These are phyloP conservation scores for Hedychridium roseum DNA, from an alignment of 2,888 invertebrate genomes.

Conservation along the genomic window DNA sequence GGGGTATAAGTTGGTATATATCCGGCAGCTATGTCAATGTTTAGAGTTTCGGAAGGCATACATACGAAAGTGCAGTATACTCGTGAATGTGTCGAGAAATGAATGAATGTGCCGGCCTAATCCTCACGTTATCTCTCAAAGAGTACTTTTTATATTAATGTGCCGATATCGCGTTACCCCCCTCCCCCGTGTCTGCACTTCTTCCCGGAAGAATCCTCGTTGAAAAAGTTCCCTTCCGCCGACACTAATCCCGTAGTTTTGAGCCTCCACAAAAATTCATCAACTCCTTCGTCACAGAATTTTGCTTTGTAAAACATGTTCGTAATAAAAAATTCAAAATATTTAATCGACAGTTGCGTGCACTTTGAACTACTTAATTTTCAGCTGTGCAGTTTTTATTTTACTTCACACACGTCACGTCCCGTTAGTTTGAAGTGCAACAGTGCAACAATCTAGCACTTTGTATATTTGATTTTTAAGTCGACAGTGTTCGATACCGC, in stretches of 20 bases:
- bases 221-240: slow-evolving; percentile 28
- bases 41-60: slow-evolving; percentile 36
- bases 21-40: too few species aligned
- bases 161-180: too few species aligned
- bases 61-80: slow-evolving; percentile 45
- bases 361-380: too few species aligned
- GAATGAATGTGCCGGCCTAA: slow-evolving; percentile 56
- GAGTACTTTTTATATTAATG: slow-evolving; percentile 63
- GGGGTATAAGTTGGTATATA: too few species aligned
- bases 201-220: slow-evolving; percentile 35
- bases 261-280: slow-evolving; percentile 41
- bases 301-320: slow-evolving; percentile 63
- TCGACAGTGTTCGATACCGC: too few species aligned
- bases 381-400: too few species aligned
- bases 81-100: slow-evolving; percentile 24
- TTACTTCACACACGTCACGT: too few species aligned
- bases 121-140: slow-evolving; percentile 58
- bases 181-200: slow-evolving; percentile 39
- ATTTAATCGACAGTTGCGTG: slow-evolving; percentile 31
- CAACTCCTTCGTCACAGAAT: slow-evolving; percentile 45
- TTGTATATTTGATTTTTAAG: too few species aligned
- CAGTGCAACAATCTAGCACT: too few species aligned
- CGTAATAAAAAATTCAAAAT: slow-evolving; percentile 55
- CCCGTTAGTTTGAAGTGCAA: too few species aligned
- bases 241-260: slow-evolving; percentile 40